A percentile compares a stretch with the other conserved stretches of the same genome.
Evolutionary conservation across 2,113 vertebrate genomes (phyloP).

Genomic region (Nerophis ophidion): DNA sequence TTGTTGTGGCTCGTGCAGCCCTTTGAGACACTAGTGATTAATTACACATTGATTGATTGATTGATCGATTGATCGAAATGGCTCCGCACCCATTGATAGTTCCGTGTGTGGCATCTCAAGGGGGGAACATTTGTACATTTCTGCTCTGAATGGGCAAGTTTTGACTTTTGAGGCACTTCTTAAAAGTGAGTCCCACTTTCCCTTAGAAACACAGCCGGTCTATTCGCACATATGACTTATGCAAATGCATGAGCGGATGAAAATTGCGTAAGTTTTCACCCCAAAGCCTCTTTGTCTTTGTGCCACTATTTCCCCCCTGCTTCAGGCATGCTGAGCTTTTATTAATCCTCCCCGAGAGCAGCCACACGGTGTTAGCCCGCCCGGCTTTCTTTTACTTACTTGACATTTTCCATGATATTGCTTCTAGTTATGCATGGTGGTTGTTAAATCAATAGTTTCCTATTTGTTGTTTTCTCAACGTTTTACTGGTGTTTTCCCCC

Average conservation of each 20-base stretch:
- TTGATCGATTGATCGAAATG: too few relatives aligned
- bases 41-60: too few relatives aligned
- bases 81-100: too few relatives aligned
- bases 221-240: conserved; percentile 55
- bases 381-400: conserved; percentile 8
- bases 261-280: conserved; percentile 53
- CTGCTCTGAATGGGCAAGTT: too few relatives aligned
- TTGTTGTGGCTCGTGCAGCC: too few relatives aligned
- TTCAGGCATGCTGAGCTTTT: conserved; percentile 39
- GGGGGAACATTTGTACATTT: too few relatives aligned
- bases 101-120: too few relatives aligned
- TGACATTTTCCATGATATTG: neutral
- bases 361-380: conserved; percentile 51
- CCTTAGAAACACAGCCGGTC: neutral
- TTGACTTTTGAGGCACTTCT: too few relatives aligned
- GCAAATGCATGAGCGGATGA: conserved; percentile 64
- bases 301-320: conserved; percentile 44
- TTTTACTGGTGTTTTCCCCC: conserved; percentile 19
- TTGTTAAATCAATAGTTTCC: neutral
- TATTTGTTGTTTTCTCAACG: conserved; percentile 3
- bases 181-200: too few relatives aligned
- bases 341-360: conserved; percentile 52
- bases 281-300: conserved; percentile 65
- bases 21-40: too few relatives aligned
- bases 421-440: conserved; percentile 5